A percentile compares a stretch with the other conserved stretches of the same genome.
phyloP scores from a whole-genome alignment of 2,113 vertebrate species.

The Hippopotamus amphibius region DNA sequence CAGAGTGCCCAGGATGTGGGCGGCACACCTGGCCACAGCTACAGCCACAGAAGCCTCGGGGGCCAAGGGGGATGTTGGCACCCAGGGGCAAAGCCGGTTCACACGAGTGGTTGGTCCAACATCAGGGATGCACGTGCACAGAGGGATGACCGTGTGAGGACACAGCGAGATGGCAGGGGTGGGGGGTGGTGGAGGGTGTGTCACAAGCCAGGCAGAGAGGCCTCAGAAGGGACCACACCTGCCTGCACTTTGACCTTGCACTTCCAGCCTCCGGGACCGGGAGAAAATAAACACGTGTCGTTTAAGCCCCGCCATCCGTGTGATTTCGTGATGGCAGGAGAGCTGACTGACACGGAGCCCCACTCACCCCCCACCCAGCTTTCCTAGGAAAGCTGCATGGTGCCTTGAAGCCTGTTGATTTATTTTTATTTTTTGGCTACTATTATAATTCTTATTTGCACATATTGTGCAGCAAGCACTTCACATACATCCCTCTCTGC shows the following conservation, averaged over 20 bases:
- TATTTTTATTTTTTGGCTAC: background rate
- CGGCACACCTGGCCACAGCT: fast-evolving
- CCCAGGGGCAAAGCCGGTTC: fast-evolving
- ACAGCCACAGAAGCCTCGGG: background rate
- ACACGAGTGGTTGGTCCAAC: fast-evolving
- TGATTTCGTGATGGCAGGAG: fast-evolving
- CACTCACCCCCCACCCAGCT: fast-evolving
- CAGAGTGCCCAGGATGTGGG: fast-evolving
- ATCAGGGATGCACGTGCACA: fast-evolving
- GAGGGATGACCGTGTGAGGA: fast-evolving
- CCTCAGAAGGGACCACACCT: fast-evolving
- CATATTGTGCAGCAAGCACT: background rate
- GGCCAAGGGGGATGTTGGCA: fast-evolving
- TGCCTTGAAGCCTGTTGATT: background rate
- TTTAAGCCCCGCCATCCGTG: background rate
- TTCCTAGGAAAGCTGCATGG: background rate
- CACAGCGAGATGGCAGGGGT: too few relatives aligned
- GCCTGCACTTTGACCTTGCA: background rate
- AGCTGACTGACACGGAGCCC: fast-evolving
- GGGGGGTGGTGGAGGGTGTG: fast-evolving
- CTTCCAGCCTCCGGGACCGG: background rate
- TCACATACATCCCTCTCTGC: background rate
- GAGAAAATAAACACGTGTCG: fast-evolving
- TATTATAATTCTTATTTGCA: background rate
- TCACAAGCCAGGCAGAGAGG: background rate